Percentiles rank a stretch among this genome's conserved stretches.
phyloP scores from a whole-genome alignment of 1,140 invertebrate genomes.

The Colletes latitarsis region DNA sequence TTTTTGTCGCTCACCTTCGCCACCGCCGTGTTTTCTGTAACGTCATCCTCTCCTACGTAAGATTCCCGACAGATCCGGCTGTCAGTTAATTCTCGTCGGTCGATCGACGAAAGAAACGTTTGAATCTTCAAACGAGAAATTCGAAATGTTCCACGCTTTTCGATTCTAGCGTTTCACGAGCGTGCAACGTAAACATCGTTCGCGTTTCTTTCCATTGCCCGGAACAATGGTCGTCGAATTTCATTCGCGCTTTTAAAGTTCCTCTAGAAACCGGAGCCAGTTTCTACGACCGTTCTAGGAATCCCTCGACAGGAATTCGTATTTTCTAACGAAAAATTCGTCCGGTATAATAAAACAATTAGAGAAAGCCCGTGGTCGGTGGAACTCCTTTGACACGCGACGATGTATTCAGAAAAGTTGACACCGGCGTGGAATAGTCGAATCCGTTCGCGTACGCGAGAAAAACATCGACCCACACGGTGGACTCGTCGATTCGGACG shows the following conservation, averaged over 20 bases:
- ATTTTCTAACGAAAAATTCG: conserved; percentile 6
- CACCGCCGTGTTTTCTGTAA: conserved; percentile 3
- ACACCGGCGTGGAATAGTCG: conserved; percentile 14
- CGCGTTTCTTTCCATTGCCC: too few species aligned
- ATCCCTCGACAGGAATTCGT: background rate
- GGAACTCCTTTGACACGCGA: conserved; percentile 8
- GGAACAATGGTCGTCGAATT: background rate
- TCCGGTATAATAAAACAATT: background rate
- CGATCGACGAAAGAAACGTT: background rate
- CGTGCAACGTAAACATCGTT: background rate
- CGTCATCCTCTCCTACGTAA: background rate
- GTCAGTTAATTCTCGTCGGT: background rate
- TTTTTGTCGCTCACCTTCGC: conserved; percentile 34
- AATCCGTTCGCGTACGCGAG: background rate
- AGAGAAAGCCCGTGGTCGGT: conserved; percentile 1
- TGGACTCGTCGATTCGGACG: conserved; percentile 54
- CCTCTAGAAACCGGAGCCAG: background rate
- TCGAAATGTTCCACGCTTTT: conserved; percentile 1
- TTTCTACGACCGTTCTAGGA: background rate
- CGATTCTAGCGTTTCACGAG: too few species aligned
- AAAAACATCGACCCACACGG: conserved; percentile 20
- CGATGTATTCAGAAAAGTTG: conserved; percentile 13
- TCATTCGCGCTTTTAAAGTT: background rate
- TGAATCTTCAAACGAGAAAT: background rate
- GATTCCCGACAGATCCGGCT: background rate